phyloP scores from a whole-genome alignment of 2,888 invertebrate species.

The Acanthosepion esculentum region DNA sequence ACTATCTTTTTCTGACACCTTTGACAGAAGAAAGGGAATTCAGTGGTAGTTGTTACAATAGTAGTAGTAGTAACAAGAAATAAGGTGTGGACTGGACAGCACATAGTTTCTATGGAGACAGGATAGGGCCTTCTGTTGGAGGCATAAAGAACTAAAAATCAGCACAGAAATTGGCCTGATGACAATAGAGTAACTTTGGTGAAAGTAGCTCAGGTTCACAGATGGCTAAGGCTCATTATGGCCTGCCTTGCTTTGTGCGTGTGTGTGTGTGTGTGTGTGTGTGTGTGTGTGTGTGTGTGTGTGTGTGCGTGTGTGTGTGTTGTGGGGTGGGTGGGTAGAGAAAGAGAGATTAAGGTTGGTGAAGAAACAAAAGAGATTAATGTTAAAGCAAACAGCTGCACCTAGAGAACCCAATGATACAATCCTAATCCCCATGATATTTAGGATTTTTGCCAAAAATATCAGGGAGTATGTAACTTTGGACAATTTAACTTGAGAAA shows the following conservation, averaged over 20 bases:
- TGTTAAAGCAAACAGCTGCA: neutral
- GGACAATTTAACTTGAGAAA: no score
- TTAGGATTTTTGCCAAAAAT: no score
- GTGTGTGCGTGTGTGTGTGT: neutral
- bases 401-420: neutral
- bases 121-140: neutral
- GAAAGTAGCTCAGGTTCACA: slow-evolving; percentile 33
- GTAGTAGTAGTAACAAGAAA: neutral
- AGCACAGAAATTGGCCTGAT: neutral
- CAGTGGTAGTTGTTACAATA: no score
- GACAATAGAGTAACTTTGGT: slow-evolving; percentile 17
- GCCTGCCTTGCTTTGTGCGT: neutral
- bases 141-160: slow-evolving; percentile 33
- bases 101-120: neutral
- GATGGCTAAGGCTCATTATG: slow-evolving; percentile 2
- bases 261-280: neutral
- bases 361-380: no score
- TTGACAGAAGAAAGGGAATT: neutral
- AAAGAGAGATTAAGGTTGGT: neutral
- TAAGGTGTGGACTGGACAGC: neutral
- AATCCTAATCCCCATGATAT: neutral
- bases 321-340: neutral
- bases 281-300: neutral
- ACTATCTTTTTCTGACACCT: neutral
- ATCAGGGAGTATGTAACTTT: no score